Evolutionary conservation across 2,113 vertebrate genomes (phyloP), one percentile per base, ranked within the genome.

Genomic region (Nansenia antarctica): DNA sequence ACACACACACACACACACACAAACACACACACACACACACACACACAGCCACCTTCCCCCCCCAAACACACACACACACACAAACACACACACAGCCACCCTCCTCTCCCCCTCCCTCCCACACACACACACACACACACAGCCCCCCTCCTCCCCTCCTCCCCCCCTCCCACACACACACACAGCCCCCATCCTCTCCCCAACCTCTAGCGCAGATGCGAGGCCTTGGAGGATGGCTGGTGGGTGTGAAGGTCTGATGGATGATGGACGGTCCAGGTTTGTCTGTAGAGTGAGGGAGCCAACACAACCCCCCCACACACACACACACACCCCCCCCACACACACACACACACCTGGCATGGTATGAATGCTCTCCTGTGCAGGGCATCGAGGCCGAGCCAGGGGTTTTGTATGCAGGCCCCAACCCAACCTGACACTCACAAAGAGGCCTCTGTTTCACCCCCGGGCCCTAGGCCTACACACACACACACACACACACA

Each of bases 291-390:
- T 14, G 18, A 70, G 58, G 45, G 32, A 60, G 22, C 61, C 20
- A 14, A 26, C 66, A 39, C 49, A 58, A 77, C 62, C 3, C 32
- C 58, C 42, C 35, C 20, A 24, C 34, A 52, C 20, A 1, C 60
- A 42, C 20, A 24, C 34, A 52, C 20, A 1, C 60, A 42, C 5
- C 5, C 8, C 14, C 5, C 34, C 15, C 35, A 22, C 60, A 67
- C 53, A 49, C 71, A 75, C 55, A 74, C 72, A 72, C 81, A 55
- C 53, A 77, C 54, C 82, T 87, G 86, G 86, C 89, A 79, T 54
- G 67, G 55, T 66, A 87, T 90, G 89, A 91, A 91, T 91, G 80
- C 72, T 75, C 77, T 82, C 87, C 88, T 88, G 88, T 91, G 77
- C 82, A 84, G 77, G 62, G 27, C 8, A 9, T 15, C n/a, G 3